phyloP scores from a whole-genome alignment of 2,888 invertebrate genomes.

The Spisula solida region DNA sequence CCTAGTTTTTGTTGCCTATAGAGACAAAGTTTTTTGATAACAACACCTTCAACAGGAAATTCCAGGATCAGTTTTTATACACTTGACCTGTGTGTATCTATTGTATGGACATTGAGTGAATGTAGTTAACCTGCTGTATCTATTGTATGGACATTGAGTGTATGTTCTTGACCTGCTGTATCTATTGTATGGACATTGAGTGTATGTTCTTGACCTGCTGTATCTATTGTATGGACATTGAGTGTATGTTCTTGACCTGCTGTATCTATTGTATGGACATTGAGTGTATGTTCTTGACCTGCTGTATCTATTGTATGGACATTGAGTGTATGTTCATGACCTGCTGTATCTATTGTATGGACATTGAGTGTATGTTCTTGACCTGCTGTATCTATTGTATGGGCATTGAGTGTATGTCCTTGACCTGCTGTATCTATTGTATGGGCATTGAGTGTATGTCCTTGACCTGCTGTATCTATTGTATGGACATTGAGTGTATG shows the following conservation, averaged over 20 bases:
- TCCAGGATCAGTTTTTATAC: slow-evolving; percentile 16
- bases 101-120: background rate
- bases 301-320: background rate
- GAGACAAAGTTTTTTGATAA: background rate
- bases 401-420: background rate
- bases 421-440: background rate
- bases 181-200: background rate
- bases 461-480: background rate
- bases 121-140: background rate
- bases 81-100: background rate
- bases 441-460: background rate
- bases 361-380: background rate
- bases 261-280: background rate
- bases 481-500: background rate
- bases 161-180: background rate
- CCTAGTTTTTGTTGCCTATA: background rate
- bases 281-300: background rate
- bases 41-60: slow-evolving; percentile 18
- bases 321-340: background rate
- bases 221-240: background rate
- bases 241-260: background rate
- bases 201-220: background rate
- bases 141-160: background rate
- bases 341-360: background rate
- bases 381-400: background rate